phyloP scores from a whole-genome alignment of 2,113 vertebrate species.

The Pituophis catenifer region DNA sequence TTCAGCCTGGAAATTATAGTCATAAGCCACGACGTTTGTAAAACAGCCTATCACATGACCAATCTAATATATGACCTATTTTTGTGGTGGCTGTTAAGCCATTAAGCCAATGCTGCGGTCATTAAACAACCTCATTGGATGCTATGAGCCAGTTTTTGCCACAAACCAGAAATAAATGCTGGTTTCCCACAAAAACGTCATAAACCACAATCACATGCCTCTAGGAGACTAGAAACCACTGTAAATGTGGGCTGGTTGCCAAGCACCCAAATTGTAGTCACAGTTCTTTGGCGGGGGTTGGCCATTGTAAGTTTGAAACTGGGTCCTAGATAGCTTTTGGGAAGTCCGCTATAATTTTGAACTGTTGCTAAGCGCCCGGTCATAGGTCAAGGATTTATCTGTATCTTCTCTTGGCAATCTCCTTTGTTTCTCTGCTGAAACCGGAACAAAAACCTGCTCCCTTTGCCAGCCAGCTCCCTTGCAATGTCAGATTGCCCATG shows the following conservation, averaged over 20 bases:
- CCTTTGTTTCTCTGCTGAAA: background rate
- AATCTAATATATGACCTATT: background rate
- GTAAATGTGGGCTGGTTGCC: background rate
- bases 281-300: fast-evolving
- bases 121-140: background rate
- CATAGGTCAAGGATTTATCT: background rate
- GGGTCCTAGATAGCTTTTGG: background rate
- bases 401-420: background rate
- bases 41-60: background rate
- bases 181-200: background rate
- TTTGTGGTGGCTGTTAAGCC: background rate
- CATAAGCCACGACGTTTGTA: background rate
- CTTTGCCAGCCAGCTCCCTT: background rate
- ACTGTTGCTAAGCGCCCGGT: background rate
- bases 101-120: background rate
- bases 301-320: background rate
- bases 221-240: background rate
- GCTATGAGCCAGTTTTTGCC: background rate
- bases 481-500: background rate
- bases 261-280: background rate
- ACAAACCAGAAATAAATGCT: background rate
- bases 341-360: background rate
- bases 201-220: background rate
- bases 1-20: background rate
- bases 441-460: background rate